Evolutionary conservation across 2,797 vertebrate species (phyloP), one percentile per base, ranked within the genome.

Genomic region (Eulemur albifrons): DNA sequence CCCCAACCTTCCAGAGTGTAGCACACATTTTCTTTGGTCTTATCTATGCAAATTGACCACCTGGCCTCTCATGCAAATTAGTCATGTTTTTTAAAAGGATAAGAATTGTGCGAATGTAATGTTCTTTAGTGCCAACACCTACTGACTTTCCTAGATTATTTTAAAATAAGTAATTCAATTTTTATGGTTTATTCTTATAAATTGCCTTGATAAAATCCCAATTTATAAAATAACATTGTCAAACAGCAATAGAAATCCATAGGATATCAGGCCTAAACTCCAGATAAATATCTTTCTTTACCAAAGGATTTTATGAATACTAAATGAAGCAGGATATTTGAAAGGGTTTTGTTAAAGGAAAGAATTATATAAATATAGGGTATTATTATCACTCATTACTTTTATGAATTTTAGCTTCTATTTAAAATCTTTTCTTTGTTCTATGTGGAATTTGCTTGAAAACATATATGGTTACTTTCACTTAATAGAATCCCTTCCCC

Each of bases 1-100:
- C 30, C 87, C 40, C 45, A 83, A 14, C 75, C 75, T 57, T 69
- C 27, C 65, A 79, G 15, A 92, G 6, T 3, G 67, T 69, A 88
- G 32, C n/a, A 77, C 5, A 76, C 1, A 4, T 86, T 97, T 95
- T 35, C 32, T 96, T 94, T 80, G 90, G 73, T 81, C 32, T 94
- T 94, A 70, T 96, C 57, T 97, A 94, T 38, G n/a, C 17, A 97
- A 96, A 97, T 80, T 86, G 88, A 90, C 88, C 86, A 95, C 82
- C 77, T 96, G 95, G 52, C 30, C 50, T 97, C 80, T 88, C 54
- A 75, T 69, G 63, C 2, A 97, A 97, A 97, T 77, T 86, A 70
- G n/a, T 48, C 20, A 38, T 80, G 4, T 59, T 92, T 90, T 98
- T 91, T 63, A 59, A 76, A 97, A 76, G 75, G 35, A 70, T 59